Evolutionary conservation across 2,797 vertebrate species (phyloP).

Genomic region (Acanthiza pusilla): DNA sequence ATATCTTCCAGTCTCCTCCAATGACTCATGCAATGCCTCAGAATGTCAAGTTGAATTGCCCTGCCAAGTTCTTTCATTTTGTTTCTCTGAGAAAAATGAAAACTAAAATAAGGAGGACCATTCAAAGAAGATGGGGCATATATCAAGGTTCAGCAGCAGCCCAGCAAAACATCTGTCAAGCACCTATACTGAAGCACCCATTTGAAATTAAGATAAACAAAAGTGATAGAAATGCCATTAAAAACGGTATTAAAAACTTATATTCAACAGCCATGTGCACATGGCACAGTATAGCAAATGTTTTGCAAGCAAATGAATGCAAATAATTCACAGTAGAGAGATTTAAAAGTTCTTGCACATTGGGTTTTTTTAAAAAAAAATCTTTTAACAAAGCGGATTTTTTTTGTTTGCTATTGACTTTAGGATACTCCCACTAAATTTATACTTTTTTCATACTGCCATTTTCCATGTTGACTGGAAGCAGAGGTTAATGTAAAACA

Average conservation of each 20-base stretch:
- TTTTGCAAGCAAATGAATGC: background rate
- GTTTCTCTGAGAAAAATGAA: constrained; percentile 32
- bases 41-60: constrained; percentile 30
- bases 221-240: constrained; percentile 18
- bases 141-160: background rate
- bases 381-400: background rate
- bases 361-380: background rate
- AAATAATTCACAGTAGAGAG: background rate
- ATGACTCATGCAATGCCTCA: background rate
- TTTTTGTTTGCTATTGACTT: background rate
- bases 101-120: background rate
- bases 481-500: background rate
- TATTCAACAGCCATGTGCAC: background rate
- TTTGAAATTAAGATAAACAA: constrained; percentile 39
- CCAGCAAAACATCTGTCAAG: background rate
- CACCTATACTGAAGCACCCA: background rate
- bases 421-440: background rate
- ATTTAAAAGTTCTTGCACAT: background rate
- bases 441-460: background rate
- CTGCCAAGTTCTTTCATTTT: constrained; percentile 47
- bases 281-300: background rate
- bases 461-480: background rate
- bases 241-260: background rate
- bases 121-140: background rate
- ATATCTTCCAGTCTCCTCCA: constrained; percentile 4